phyloP scores from a whole-genome alignment of 92 coral and sea anemone species.

The Plumapathes pennacea region DNA sequence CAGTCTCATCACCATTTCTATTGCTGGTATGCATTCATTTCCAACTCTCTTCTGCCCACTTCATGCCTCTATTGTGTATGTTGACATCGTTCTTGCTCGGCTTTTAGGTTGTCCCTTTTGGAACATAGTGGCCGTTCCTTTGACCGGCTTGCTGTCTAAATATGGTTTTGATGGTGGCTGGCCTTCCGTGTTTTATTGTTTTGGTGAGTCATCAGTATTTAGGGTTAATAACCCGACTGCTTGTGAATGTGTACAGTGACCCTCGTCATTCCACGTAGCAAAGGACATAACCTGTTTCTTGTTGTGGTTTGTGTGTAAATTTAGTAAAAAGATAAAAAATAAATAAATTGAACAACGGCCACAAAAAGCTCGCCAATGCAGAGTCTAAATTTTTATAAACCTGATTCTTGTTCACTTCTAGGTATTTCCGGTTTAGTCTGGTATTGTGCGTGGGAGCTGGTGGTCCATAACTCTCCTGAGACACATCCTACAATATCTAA shows the following conservation, averaged over 20 bases:
- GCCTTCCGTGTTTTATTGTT: slow-evolving; percentile 98
- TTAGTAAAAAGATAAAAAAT: too few species aligned
- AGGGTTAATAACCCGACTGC: not conserved
- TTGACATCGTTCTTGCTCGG: not conserved
- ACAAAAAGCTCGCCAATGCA: not conserved
- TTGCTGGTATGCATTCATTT: slow-evolving; percentile 70
- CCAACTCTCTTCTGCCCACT: not conserved
- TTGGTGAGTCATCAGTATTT: slow-evolving; percentile 66
- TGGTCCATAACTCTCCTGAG: slow-evolving; percentile 87
- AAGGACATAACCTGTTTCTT: too few species aligned
- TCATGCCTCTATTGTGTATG: not conserved
- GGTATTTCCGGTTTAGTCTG: slow-evolving; percentile 80
- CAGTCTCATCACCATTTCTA: slow-evolving; percentile 90
- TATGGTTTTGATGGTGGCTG: slow-evolving; percentile 99
- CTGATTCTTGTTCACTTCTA: slow-evolving; percentile 1
- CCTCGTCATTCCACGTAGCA: too few species aligned
- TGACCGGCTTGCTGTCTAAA: slow-evolving; percentile 84
- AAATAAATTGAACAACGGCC: not conserved
- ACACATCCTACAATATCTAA: slow-evolving; percentile 86
- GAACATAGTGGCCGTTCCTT: slow-evolving; percentile 92
- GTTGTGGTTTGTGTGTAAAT: too few species aligned
- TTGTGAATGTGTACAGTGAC: too few species aligned
- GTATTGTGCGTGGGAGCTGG: slow-evolving; percentile 92
- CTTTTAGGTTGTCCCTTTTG: slow-evolving; percentile 90
- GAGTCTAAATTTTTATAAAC: too few species aligned